Evolutionary conservation across 2,113 vertebrate genomes (phyloP).

Genomic region (Malurus alboscapulatus): DNA sequence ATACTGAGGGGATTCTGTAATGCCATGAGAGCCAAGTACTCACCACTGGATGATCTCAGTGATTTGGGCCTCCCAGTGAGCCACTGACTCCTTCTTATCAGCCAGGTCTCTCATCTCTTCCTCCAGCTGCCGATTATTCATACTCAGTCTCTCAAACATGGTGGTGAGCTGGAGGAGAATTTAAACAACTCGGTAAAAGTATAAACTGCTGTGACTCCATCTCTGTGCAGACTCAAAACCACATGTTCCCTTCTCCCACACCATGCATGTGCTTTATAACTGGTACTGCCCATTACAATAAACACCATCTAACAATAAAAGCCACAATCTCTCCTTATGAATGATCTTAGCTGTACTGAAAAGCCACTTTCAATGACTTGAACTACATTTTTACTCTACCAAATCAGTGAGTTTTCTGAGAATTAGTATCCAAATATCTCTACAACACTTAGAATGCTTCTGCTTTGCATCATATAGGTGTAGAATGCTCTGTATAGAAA

Average conservation of each 20-base stretch:
- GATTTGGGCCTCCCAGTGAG: conserved; percentile 98
- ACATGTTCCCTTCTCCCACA: neutral
- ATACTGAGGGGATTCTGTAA: neutral
- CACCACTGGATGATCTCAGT: conserved; percentile 99
- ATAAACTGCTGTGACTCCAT: neutral
- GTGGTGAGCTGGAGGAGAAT: conserved; percentile 78
- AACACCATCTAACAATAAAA: neutral
- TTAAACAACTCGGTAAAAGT: neutral
- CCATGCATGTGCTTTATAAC: neutral
- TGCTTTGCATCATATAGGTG: neutral
- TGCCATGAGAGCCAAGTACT: conserved; percentile 52
- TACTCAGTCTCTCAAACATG: conserved; percentile 84
- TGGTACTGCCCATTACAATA: neutral
- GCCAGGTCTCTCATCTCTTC: conserved; percentile 92
- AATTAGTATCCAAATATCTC: neutral
- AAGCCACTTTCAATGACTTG: neutral
- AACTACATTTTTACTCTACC: neutral
- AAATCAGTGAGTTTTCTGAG: neutral
- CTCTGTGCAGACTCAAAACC: neutral
- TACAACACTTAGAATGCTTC: neutral
- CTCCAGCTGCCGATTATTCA: conserved; percentile 87
- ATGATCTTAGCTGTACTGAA: neutral
- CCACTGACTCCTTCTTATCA: conserved; percentile 96
- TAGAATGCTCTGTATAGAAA: neutral
- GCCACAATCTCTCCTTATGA: neutral